These are phyloP conservation scores for Incurvaria masculella DNA, from an alignment of 2,888 invertebrate genomes.

Conservation along the genomic window DNA sequence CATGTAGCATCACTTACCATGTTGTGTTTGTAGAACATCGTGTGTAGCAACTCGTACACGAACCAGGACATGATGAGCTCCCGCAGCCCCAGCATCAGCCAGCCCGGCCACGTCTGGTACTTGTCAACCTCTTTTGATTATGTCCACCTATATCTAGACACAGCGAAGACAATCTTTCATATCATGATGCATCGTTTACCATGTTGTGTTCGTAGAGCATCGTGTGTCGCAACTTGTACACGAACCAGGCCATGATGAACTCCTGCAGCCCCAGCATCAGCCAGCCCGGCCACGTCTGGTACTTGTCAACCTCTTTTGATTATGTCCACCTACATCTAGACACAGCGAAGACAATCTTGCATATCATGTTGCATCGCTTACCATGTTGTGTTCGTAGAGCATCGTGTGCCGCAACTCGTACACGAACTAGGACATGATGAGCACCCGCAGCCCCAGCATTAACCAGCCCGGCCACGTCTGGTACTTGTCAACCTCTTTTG, in stretches of 20 bases:
- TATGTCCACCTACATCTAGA: too few species aligned
- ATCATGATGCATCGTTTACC: too few species aligned
- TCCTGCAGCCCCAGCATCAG: slow-evolving; percentile 74
- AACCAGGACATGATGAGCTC: slow-evolving; percentile 89
- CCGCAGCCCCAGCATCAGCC: slow-evolving; percentile 85
- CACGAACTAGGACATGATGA: slow-evolving; percentile 89
- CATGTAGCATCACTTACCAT: slow-evolving; percentile 57
- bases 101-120: slow-evolving; percentile 97
- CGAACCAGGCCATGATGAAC: slow-evolving; percentile 75
- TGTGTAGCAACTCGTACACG: slow-evolving; percentile 63
- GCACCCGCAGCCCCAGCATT: slow-evolving; percentile 79
- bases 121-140: slow-evolving; percentile 93
- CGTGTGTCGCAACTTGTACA: slow-evolving; percentile 58
- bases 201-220: too few species aligned
- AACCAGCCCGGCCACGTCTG: slow-evolving; percentile 98
- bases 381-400: slow-evolving; percentile 54
- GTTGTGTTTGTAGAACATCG: slow-evolving; percentile 54
- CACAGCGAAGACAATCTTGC: too few species aligned
- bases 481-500: slow-evolving; percentile 93
- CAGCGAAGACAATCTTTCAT: too few species aligned
- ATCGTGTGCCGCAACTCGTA: slow-evolving; percentile 60
- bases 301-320: slow-evolving; percentile 82
- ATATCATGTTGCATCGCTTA: too few species aligned
- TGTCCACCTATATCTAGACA: slow-evolving; percentile 92
- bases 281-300: slow-evolving; percentile 92